These are phyloP conservation scores for Itoplectis maculator DNA, from an alignment of 2,888 invertebrate genomes.

Conservation along the genomic window DNA sequence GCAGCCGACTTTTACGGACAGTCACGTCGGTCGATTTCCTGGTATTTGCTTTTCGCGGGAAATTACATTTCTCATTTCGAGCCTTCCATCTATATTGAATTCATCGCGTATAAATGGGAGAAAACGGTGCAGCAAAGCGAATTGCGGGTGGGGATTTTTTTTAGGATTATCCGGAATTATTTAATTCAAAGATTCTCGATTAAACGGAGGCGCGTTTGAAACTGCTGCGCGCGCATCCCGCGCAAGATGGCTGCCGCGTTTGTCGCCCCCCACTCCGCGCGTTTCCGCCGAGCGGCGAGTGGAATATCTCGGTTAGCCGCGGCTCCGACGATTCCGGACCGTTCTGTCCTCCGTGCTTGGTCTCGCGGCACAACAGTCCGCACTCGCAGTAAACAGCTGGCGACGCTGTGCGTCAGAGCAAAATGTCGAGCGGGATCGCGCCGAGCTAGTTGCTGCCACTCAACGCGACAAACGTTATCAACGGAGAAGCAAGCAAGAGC, in stretches of 20 bases:
- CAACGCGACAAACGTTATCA: constrained; percentile 8
- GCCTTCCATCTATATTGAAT: not conserved
- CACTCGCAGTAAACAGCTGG: constrained; percentile 81
- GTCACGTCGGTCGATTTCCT: not conserved
- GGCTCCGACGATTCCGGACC: constrained; percentile 64
- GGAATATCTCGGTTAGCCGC: constrained; percentile 68
- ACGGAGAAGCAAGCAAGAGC: constrained; percentile 24
- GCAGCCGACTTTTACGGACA: not conserved
- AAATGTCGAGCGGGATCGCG: constrained; percentile 75
- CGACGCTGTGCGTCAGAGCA: constrained; percentile 80
- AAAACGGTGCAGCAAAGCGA: not conserved
- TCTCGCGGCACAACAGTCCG: constrained; percentile 36
- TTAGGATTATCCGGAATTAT: not conserved
- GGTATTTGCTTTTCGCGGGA: no score
- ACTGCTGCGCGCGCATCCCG: constrained; percentile 34
- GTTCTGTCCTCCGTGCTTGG: constrained; percentile 73
- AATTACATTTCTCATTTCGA: not conserved
- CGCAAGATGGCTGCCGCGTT: constrained; percentile 36
- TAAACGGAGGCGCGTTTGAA: constrained; percentile 22
- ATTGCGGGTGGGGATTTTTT: not conserved
- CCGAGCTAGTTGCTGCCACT: constrained; percentile 56
- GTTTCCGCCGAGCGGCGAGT: constrained; percentile 58
- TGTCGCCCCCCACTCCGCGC: constrained; percentile 8
- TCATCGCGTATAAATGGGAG: not conserved
- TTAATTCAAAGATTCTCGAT: not conserved